A percentile compares a stretch with the other conserved stretches of the same genome.
These are phyloP conservation scores for Montipora cactus DNA, from an alignment of 64 coral and sea anemone species.

Conservation along the genomic window DNA sequence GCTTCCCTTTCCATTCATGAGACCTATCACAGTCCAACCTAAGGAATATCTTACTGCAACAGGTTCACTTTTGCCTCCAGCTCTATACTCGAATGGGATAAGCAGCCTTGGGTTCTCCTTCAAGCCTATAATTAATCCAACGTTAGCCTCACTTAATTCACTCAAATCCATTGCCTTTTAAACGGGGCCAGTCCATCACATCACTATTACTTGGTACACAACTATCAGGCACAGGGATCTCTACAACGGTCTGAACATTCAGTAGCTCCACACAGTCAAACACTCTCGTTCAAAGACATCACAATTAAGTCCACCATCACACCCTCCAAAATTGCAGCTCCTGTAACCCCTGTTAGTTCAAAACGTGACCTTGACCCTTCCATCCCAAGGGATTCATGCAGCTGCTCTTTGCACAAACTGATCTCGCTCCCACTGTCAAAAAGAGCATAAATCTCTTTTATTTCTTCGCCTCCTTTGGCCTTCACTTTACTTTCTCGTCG, in stretches of 20 bases:
- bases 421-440: conserved; percentile 64
- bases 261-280: not conserved
- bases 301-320: conserved; percentile 5
- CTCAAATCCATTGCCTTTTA: conserved; percentile 14
- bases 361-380: not conserved
- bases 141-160: not conserved
- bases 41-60: no score
- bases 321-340: not conserved
- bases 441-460: conserved; percentile 42
- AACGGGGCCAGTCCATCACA: conserved; percentile 20
- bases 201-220: conserved; percentile 43
- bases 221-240: conserved; percentile 6
- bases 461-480: not conserved
- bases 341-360: conserved; percentile 32
- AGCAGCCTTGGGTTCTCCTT: conserved; percentile 65
- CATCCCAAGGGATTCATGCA: not conserved
- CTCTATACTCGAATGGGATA: conserved; percentile 62
- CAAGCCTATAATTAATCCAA: conserved; percentile 45
- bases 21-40: conserved; percentile 68
- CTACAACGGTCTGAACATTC: conserved; percentile 38
- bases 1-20: no score
- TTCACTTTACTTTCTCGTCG: conserved; percentile 15
- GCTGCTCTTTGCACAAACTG: conserved; percentile 58
- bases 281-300: conserved; percentile 2
- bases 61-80: not conserved